A percentile compares a stretch with the other conserved stretches of the same genome.
These are phyloP conservation scores for Chironomus tepperi DNA, from an alignment of 1,140 invertebrate species.

Conservation along the genomic window DNA sequence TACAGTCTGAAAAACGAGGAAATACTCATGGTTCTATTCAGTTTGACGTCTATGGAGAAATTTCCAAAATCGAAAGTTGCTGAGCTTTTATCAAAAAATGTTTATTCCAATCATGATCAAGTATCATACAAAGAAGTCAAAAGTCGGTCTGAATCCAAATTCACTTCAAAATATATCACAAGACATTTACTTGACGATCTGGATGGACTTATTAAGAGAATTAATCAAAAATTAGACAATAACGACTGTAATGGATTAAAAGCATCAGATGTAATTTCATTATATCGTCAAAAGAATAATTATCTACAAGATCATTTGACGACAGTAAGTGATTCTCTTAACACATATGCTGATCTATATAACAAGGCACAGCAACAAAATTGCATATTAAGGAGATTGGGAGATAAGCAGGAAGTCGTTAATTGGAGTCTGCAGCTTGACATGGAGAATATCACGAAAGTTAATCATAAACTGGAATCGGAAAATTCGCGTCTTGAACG, in stretches of 20 bases:
- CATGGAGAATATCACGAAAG: background rate
- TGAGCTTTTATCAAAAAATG: background rate
- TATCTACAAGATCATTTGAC: background rate
- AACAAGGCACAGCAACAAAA: constrained; percentile 1
- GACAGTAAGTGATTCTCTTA: background rate
- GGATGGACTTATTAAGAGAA: background rate
- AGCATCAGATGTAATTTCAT: background rate
- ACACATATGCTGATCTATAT: background rate
- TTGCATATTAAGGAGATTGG: background rate
- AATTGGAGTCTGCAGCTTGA: background rate
- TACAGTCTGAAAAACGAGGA: background rate
- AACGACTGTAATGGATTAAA: background rate
- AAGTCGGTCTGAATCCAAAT: background rate
- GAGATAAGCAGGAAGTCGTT: background rate
- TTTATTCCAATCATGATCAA: background rate
- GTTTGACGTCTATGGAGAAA: background rate
- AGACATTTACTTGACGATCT: background rate
- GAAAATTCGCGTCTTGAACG: background rate
- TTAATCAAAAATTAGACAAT: constrained; percentile 2
- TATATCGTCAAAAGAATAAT: background rate
- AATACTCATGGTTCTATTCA: background rate
- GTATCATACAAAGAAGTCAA: background rate
- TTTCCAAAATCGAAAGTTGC: background rate
- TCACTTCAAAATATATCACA: background rate
- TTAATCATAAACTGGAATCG: background rate